These are phyloP conservation scores for Catharus ustulatus DNA, from an alignment of 2,797 vertebrate genomes.

Conservation along the genomic window DNA sequence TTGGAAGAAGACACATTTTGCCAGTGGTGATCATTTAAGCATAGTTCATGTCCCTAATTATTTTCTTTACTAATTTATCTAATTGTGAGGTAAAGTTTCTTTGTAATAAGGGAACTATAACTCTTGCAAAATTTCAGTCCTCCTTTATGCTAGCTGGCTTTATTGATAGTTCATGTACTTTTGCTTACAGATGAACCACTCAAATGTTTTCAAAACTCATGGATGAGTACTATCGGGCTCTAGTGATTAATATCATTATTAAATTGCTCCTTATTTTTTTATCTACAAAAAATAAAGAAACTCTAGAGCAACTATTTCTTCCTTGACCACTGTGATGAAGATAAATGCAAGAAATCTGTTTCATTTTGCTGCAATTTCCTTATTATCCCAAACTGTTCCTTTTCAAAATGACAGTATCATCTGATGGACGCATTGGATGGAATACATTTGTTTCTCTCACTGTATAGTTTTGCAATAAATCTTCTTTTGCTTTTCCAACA, in stretches of 20 bases:
- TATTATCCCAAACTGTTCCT: background rate
- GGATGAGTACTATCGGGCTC: background rate
- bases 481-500: background rate
- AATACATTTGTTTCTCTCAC: background rate
- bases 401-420: background rate
- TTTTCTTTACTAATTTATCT: conserved; percentile 39
- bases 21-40: conserved; percentile 2
- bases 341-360: background rate
- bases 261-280: background rate
- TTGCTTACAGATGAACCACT: background rate
- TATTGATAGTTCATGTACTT: background rate
- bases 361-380: conserved; percentile 22
- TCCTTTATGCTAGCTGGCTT: background rate
- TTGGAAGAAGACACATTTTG: conserved; percentile 7
- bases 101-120: conserved; percentile 5
- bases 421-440: background rate
- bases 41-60: background rate
- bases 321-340: background rate
- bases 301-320: background rate
- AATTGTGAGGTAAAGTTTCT: background rate
- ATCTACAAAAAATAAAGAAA: background rate
- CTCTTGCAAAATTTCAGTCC: background rate
- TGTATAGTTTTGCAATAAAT: background rate
- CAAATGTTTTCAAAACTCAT: conserved; percentile 1
- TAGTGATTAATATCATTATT: background rate